Evolutionary conservation across 2,113 vertebrate genomes (phyloP).

Genomic region (Brienomyrus longianalis): DNA sequence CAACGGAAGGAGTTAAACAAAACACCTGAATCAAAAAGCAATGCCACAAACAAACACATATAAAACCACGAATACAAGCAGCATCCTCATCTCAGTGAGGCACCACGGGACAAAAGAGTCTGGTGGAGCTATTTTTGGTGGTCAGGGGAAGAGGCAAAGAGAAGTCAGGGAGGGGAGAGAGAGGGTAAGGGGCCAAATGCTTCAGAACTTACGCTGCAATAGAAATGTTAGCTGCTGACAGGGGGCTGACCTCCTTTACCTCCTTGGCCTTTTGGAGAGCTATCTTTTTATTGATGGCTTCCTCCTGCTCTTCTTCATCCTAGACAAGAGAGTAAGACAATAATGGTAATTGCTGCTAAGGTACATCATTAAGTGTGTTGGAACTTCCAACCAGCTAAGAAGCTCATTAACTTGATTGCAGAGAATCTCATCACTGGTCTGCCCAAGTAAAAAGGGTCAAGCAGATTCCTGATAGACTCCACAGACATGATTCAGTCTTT

Average conservation of each 20-base stretch:
- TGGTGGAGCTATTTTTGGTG: not conserved
- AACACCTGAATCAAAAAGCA: not conserved
- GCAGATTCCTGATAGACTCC: not conserved
- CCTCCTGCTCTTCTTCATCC: conserved; percentile 97
- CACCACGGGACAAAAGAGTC: not conserved
- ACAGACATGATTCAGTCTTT: not conserved
- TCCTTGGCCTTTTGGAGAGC: conserved; percentile 93
- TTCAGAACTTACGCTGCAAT: conserved; percentile 81
- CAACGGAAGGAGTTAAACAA: not conserved
- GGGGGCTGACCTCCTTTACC: conserved; percentile 92
- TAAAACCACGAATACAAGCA: not conserved
- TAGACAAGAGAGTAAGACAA: conserved; percentile 38
- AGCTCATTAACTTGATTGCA: conserved; percentile 5
- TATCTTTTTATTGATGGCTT: conserved; percentile 89
- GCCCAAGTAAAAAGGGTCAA: not conserved
- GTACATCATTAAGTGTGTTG: not conserved
- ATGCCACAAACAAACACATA: not conserved
- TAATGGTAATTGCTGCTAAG: not conserved
- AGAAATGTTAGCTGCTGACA: conserved; percentile 88
- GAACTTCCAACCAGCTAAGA: not conserved
- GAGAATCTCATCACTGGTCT: not conserved
- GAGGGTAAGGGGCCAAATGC: not conserved
- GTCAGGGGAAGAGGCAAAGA: not conserved
- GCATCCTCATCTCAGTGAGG: not conserved
- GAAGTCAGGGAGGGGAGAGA: not conserved